Conservation (phyloP, 1,140 invertebrate species). For the Olivierus martensii region DNA sequence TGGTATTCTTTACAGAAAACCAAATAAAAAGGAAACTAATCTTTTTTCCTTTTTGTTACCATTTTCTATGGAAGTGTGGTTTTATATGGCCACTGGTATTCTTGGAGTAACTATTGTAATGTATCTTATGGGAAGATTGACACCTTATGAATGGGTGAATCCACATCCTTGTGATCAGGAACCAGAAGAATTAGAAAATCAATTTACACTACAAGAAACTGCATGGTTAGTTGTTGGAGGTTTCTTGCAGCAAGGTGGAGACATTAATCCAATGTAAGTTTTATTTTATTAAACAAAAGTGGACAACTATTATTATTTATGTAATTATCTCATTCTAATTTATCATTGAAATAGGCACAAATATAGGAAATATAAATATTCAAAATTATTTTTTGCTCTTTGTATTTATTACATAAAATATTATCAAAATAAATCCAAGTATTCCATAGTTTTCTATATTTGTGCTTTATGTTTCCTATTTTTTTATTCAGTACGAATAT, state of each 20-base stretch:
- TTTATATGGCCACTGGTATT: constrained; percentile 89
- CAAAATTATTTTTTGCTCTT: no score
- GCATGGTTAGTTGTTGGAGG: constrained; percentile 36
- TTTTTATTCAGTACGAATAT: no score
- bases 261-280: constrained; percentile 29
- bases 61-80: constrained; percentile 84
- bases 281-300: neutral
- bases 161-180: constrained; percentile 19
- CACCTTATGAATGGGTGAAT: constrained; percentile 40
- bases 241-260: constrained; percentile 33
- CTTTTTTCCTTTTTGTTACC: constrained; percentile 86
- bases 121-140: constrained; percentile 80
- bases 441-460: no score
- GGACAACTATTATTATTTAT: no score
- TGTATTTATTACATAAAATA: no score
- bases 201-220: constrained; percentile 30
- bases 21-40: constrained; percentile 70
- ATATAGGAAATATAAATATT: no score
- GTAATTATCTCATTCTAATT: no score
- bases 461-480: no score
- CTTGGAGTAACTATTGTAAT: constrained; percentile 82
- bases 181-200: constrained; percentile 21
- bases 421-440: no score
- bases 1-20: constrained; percentile 38
- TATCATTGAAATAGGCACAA: no score